These are phyloP conservation scores for Spongilla lacustris DNA, from an alignment of 37 sponge, comb jelly and placozoan genomes.

Conservation along the genomic window DNA sequence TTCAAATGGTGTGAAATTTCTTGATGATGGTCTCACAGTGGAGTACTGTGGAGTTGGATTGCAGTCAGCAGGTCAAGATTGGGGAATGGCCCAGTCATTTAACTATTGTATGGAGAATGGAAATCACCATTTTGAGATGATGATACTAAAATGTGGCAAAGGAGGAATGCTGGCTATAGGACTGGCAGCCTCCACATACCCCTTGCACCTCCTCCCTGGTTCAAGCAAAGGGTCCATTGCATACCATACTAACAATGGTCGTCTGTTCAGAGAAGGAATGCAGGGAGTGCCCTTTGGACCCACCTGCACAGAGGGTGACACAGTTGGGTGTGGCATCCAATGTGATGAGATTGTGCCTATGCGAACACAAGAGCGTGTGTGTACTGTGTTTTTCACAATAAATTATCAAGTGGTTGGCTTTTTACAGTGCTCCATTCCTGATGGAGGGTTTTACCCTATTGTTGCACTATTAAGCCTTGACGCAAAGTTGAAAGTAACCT, in stretches of 20 bases:
- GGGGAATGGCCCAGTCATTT: constrained; percentile 67
- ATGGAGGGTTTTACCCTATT: constrained; percentile 83
- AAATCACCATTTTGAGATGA: constrained; percentile 86
- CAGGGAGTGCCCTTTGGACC: constrained; percentile 76
- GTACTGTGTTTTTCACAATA: constrained; percentile 77
- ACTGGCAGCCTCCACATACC: constrained; percentile 65
- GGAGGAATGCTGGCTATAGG: constrained; percentile 77
- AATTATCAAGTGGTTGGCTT: constrained; percentile 76
- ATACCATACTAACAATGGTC: constrained; percentile 80
- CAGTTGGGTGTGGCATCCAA: constrained; percentile 79
- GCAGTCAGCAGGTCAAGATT: constrained; percentile 36
- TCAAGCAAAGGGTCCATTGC: constrained; percentile 71
- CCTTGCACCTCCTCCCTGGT: constrained; percentile 70
- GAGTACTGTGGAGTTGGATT: constrained; percentile 62
- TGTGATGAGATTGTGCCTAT: neutral
- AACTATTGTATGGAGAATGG: constrained; percentile 22
- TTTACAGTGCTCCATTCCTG: constrained; percentile 56
- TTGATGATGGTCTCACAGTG: constrained; percentile 56
- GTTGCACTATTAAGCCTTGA: constrained; percentile 81
- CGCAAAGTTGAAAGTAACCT: constrained; percentile 56
- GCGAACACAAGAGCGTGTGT: neutral
- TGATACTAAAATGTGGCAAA: constrained; percentile 59
- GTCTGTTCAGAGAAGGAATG: constrained; percentile 63
- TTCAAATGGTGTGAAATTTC: constrained; percentile 63
- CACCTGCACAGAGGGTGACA: constrained; percentile 56